phyloP scores from a whole-genome alignment of 2,113 vertebrate species.

The Balaenoptera acutorostrata region DNA sequence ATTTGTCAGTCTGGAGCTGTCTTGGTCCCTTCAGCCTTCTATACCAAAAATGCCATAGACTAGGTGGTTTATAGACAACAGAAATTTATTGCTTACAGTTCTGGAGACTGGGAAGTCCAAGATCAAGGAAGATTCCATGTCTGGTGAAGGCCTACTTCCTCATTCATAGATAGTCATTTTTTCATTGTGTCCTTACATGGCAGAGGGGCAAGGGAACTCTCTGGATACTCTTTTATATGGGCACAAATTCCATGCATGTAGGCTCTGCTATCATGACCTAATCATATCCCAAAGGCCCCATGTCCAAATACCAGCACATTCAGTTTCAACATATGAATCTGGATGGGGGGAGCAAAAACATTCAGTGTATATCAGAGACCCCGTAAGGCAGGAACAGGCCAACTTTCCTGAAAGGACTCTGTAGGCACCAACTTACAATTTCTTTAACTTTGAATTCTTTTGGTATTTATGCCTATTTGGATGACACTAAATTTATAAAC shows the following conservation, averaged over 20 bases:
- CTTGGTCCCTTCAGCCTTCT: background rate
- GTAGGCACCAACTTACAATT: background rate
- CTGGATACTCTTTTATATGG: background rate
- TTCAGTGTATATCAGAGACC: background rate
- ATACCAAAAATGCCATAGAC: background rate
- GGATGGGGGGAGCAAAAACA: background rate
- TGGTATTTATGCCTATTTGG: background rate
- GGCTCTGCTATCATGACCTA: background rate
- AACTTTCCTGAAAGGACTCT: background rate
- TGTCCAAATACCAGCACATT: background rate
- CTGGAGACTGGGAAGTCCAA: background rate
- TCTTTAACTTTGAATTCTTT: background rate
- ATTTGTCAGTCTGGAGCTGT: background rate
- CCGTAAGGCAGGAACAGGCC: background rate
- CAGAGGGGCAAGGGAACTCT: background rate
- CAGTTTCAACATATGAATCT: background rate
- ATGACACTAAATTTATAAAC: background rate
- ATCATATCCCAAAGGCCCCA: background rate
- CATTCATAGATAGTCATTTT: background rate
- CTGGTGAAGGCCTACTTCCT: background rate
- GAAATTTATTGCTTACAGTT: background rate
- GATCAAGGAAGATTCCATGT: background rate
- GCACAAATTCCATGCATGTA: background rate
- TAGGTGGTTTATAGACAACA: background rate
- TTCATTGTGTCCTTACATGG: background rate